Evolutionary conservation across 1,140 invertebrate genomes (phyloP), one percentile per base, ranked within the genome.

Genomic region (Drosophila sulfurigaster): DNA sequence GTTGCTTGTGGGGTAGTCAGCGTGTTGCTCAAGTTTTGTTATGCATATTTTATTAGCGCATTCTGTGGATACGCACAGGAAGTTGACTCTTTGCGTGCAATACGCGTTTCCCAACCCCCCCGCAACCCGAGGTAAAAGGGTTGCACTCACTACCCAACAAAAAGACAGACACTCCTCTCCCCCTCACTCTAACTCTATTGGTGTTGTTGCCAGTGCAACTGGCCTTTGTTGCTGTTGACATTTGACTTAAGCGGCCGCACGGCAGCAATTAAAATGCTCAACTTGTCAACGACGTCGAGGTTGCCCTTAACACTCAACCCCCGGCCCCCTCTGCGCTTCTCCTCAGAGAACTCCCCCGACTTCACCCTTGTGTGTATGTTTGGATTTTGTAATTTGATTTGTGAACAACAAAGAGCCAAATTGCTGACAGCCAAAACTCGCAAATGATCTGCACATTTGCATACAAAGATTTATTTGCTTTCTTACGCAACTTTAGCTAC

Each of bases 51-150:
- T 82, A 88, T 89, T 85, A 81, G 71, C 83, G 81, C 81, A 88
- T 88, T 85, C 82, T 88, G 83, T 89, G 83, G 85, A 88, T 88
- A 88, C 83, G 83, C 83, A 88, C 83, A 79, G 83, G 81, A 89
- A 88, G 83, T 88, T 88, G 78, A 88, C 85, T 88, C 70, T 75
- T 89, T 89, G 85, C 83, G 81, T 89, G 83, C 83, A 80, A 41
- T n/a, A 46, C 25, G 25, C 35, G 16, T 20, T 35, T 6, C 20
- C 1, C 45, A 2, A 1, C 15, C 2, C 35, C 5, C 45, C 0
- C 10, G 38, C 3, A 2, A 13, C 11, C 13, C 25, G n/a, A 32
- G 11, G 16, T 16, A 57, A 75, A 82, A 74, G 80, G 81, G 81
- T 83, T 83, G 76, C 63, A 65, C 16, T 35, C 8, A 41, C 30